Percentiles rank a stretch among this genome's conserved stretches.
phyloP scores from a whole-genome alignment of 2,113 vertebrate genomes.

The Catharus bicknelli region DNA sequence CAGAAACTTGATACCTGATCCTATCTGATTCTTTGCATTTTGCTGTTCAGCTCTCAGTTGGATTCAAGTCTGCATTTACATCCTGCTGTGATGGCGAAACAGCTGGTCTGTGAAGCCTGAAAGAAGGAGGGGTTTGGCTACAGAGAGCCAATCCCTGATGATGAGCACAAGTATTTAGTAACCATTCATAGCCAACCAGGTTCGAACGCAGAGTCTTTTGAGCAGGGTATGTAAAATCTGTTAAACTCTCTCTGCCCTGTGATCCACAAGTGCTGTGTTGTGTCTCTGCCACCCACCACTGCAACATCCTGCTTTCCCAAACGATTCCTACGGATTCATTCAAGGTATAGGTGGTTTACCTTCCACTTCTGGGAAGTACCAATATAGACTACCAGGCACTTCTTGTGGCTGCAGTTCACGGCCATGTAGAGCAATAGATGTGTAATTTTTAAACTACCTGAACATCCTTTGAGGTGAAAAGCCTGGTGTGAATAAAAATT shows the following conservation, averaged over 20 bases:
- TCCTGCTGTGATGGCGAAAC: not conserved
- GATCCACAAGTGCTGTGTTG: not conserved
- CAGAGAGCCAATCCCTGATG: not conserved
- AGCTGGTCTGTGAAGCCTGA: not conserved
- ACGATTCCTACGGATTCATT: not conserved
- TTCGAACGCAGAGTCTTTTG: not conserved
- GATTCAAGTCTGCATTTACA: not conserved
- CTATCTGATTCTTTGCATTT: not conserved
- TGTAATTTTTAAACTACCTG: constrained; percentile 5
- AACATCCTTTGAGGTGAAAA: not conserved
- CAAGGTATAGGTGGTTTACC: not conserved
- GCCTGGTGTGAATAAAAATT: constrained; percentile 13
- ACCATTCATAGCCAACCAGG: not conserved
- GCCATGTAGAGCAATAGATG: not conserved
- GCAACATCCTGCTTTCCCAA: not conserved
- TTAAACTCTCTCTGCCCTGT: not conserved
- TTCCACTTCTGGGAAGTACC: not conserved
- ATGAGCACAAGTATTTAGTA: not conserved
- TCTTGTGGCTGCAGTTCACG: not conserved
- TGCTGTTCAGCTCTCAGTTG: not conserved
- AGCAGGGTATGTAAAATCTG: not conserved
- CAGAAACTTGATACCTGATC: not conserved
- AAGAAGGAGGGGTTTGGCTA: not conserved
- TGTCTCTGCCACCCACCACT: not conserved
- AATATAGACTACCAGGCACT: not conserved